Evolutionary conservation across 2,888 invertebrate species (phyloP), one percentile per base, ranked within the genome.

Genomic region (Microdon myrmicae): DNA sequence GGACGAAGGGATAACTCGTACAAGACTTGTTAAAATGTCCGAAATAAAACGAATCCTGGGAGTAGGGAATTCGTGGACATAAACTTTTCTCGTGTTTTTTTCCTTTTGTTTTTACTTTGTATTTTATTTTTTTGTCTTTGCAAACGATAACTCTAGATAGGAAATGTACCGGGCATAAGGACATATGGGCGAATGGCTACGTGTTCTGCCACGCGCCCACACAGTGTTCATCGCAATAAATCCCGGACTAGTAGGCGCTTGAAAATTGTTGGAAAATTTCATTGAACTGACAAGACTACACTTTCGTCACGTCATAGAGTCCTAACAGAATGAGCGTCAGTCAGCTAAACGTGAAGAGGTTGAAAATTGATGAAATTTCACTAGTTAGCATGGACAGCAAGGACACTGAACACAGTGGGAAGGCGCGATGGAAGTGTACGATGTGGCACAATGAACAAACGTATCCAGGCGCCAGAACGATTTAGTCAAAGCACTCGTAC

Each of bases 181-280:
- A 60, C 55, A 58, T 37, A 53, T 51, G 51, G 51, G 39, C 38
- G 29, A 23, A 48, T 29, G 13, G 29, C 32, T 29, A 39, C 29
- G 3, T 10, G 9, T 14, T 32, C 53, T 34, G 45, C 53, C 39
- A 53, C 45, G 25, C 49, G 25, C 23, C 10, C 22, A 20, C 29
- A 20, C 20, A 23, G 10, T 7, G 23, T 22, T 4, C 19, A 32
- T 25, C 29, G 13, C 23, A 39, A 64, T 64, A 64, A 64, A 64
- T 64, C 58, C 51, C 39, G 43, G 23, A 47, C 35, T 39, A 14
- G 45, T 13, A 58, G n/a, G 25, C 35, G 41, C 41, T 51, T 45
- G 64, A 64, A 64, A 64, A 47, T 45, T 49, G 45, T 61, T 56
- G 44, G 56, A 55, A 55, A 55, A 44, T 56, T 37, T 48, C 43